Evolutionary conservation across 2,797 vertebrate species (phyloP).

Genomic region (Chrosomus eos): DNA sequence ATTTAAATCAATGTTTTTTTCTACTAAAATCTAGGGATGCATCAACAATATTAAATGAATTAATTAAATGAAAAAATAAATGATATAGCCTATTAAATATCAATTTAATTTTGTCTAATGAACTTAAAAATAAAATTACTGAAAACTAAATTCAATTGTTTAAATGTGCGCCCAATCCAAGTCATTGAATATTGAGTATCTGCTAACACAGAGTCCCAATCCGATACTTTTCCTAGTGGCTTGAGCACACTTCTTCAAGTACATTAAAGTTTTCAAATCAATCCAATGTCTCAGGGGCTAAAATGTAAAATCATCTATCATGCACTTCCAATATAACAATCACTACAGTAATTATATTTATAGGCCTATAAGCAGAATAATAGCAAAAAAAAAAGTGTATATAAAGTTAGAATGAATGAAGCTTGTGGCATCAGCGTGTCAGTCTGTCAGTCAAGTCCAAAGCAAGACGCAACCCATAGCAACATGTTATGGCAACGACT

Average conservation of each 20-base stretch:
- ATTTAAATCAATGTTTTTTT: not conserved
- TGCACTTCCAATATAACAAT: too few relatives aligned
- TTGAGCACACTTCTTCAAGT: too few relatives aligned
- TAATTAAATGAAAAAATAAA: not conserved
- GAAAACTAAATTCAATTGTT: not conserved
- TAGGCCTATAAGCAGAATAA: too few relatives aligned
- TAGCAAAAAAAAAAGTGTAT: too few relatives aligned
- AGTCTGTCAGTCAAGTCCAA: too few relatives aligned
- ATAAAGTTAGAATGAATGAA: too few relatives aligned
- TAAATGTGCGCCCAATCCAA: not conserved
- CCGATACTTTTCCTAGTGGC: not conserved
- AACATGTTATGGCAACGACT: not conserved
- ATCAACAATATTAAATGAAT: not conserved
- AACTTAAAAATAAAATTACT: not conserved
- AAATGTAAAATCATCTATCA: too few relatives aligned
- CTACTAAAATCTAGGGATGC: not conserved
- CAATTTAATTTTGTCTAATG: not conserved
- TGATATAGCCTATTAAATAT: not conserved
- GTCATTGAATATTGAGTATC: not conserved
- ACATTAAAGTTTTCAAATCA: not conserved
- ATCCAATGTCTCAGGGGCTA: not conserved
- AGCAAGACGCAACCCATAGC: not conserved
- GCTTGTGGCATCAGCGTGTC: too few relatives aligned
- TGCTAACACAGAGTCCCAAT: not conserved
- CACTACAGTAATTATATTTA: too few relatives aligned